Evolutionary conservation across 1,140 invertebrate species (phyloP).

Genomic region (Drosophila kepulauana): DNA sequence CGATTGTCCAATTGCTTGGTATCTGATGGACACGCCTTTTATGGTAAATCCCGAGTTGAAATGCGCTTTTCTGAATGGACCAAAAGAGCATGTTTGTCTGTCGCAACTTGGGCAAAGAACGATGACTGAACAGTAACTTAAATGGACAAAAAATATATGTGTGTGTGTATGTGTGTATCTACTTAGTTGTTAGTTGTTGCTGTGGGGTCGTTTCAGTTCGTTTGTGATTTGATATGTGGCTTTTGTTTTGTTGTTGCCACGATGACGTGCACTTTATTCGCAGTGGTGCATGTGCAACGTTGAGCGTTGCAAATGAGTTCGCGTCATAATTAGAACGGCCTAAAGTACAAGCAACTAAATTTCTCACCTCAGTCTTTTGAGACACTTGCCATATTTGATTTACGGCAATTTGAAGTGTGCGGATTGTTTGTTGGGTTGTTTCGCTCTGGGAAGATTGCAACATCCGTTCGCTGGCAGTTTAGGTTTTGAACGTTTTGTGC

Average conservation of each 20-base stretch:
- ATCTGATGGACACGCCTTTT: background rate
- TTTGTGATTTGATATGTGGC: conserved; percentile 7
- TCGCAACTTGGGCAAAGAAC: conserved; percentile 28
- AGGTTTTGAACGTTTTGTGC: background rate
- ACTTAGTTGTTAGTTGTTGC: conserved; percentile 2
- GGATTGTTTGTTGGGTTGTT: conserved; percentile 4
- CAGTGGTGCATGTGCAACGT: conserved; percentile 6
- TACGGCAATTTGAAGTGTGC: conserved; percentile 33
- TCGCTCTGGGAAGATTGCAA: conserved; percentile 11
- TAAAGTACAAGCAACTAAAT: conserved; percentile 13
- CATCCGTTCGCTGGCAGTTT: background rate
- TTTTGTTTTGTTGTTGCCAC: background rate
- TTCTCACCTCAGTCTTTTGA: conserved; percentile 28
- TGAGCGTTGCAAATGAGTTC: conserved; percentile 19
- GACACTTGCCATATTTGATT: conserved; percentile 37
- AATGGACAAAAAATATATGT: conserved; percentile 18
- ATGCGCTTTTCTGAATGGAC: conserved; percentile 15
- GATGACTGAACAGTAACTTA: conserved; percentile 21
- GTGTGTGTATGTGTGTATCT: background rate
- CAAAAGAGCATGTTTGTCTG: conserved; percentile 8
- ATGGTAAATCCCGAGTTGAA: background rate
- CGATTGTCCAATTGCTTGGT: background rate
- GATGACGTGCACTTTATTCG: conserved; percentile 24
- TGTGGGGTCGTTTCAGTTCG: conserved; percentile 10
- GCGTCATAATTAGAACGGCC: conserved; percentile 45